A percentile compares a stretch with the other conserved stretches of the same genome.
Conservation (phyloP, 2,113 vertebrate genomes). For the Chlamydotis undulata region DNA sequence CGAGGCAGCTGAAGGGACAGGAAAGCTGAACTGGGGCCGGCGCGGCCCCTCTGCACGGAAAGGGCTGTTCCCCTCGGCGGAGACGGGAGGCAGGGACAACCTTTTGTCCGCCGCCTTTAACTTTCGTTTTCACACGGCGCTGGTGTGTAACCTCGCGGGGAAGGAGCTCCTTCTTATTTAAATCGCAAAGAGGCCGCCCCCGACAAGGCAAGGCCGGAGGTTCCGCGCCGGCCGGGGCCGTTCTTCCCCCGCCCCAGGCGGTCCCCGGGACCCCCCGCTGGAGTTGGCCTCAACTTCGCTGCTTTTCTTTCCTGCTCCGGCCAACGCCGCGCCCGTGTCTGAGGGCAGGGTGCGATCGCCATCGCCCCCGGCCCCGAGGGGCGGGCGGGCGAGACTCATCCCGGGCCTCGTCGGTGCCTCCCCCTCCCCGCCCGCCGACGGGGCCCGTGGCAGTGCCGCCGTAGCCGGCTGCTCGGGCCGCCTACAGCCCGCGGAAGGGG, state of each 20-base stretch:
- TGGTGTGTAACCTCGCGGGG: not conserved
- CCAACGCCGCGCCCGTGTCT: not conserved
- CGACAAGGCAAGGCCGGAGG: not conserved
- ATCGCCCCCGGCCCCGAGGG: not conserved
- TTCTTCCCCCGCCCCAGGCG: not conserved
- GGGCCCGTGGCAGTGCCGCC: not conserved
- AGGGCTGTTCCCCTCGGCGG: not conserved
- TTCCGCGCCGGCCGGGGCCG: no score
- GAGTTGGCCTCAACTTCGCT: not conserved
- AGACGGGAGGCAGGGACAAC: not conserved
- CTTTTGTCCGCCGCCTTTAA: not conserved
- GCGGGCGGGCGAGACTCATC: not conserved
- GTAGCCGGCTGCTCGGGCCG: not conserved
- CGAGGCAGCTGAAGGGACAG: not conserved
- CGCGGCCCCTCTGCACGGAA: not conserved
- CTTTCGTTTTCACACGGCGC: conserved; percentile 33
- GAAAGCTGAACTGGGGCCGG: not conserved
- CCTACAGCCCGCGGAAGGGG: not conserved
- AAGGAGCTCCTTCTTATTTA: not conserved
- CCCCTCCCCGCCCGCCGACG: not conserved
- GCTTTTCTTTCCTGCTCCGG: not conserved
- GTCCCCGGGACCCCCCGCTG: not conserved
- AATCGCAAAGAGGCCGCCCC: not conserved
- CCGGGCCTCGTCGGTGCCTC: not conserved
- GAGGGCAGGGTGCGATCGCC: not conserved